Evolutionary conservation across 1,140 invertebrate species (phyloP).

Genomic region (Yoshiicerus persimilis): DNA sequence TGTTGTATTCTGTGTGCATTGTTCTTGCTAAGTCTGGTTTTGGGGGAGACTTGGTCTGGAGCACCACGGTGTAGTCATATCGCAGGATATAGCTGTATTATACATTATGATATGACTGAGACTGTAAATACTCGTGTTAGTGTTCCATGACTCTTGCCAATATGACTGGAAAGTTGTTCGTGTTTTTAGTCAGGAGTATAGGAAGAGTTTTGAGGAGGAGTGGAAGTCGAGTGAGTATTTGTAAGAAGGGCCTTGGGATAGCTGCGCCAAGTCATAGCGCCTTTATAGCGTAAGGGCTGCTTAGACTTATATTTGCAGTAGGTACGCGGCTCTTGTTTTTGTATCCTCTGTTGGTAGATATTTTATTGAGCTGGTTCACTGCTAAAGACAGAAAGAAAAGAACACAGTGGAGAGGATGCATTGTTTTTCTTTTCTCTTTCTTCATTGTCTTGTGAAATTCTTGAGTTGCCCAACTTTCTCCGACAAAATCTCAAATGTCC

Average conservation of each 20-base stretch:
- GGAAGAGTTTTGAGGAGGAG: no score
- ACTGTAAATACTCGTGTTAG: neutral
- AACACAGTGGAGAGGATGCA: neutral
- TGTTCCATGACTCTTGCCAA: neutral
- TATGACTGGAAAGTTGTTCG: neutral
- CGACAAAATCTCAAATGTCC: conserved; percentile 46
- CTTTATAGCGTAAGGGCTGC: no score
- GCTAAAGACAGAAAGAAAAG: neutral
- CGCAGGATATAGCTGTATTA: neutral
- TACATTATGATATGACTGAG: neutral
- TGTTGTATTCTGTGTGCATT: neutral
- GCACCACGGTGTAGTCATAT: no score
- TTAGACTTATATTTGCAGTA: neutral
- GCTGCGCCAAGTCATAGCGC: neutral
- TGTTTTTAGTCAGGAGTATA: neutral
- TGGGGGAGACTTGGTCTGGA: neutral
- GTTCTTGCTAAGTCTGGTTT: neutral
- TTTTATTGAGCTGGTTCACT: conserved; percentile 25
- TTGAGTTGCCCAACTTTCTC: conserved; percentile 33
- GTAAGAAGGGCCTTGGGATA: neutral
- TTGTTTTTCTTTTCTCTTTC: neutral
- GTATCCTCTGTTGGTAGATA: neutral
- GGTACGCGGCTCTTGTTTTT: neutral
- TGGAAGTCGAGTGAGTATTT: no score
- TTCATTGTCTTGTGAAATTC: conserved; percentile 29